Base-by-base conservation (phyloP, 2,888 invertebrate species). In the Drosophila buzzatii region DNA sequence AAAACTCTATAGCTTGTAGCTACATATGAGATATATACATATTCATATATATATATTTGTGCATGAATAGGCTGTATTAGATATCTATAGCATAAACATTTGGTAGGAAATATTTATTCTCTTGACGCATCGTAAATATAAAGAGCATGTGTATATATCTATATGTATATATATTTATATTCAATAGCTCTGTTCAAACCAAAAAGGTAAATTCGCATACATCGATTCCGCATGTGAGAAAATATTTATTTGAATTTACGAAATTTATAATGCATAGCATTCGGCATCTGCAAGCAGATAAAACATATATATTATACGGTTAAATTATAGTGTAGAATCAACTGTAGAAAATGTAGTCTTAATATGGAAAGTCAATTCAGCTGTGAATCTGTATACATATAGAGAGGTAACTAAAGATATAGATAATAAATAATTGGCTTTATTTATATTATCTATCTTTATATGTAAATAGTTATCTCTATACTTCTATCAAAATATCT, bases 61-160 rank as follows among this genome's bases (percentile, higher is more conserved):
- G 9, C 1, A 56, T 41, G 20, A 31, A 20, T 18, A 3, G 8
- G 33, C 33, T 42, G 23, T 23, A 57, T 3, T 16, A 27, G 12
- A 2, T 31, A 3, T 31, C 12, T 23, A 33, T 23, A 33, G 39
- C n/a, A 49, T 62, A 23, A 64, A 49, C 41, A 64, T 49, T 41
- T 49, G 27, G 12, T 12, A 42, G 65, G 65, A 64, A 65, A 51
- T 42, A 63, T 64, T 44, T 2, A 31, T 51, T 63, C 33, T 41
- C 14, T 35, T 41, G 14, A 23, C 47, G 33, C 33, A 41, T 47
- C 61, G 47, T 23, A 23, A 64, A 64, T 47, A 20, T 20, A n/a
- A 31, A 23, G 7, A 45, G 51, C 18, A 51, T 51, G 49, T 51
- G 7, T 33, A 35, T 27, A 27, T 47, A 27, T 16, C 3, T 31